Evolutionary conservation across 2,797 vertebrate genomes (phyloP), one percentile per base, ranked within the genome.

Genomic region (Salmo trutta): DNA sequence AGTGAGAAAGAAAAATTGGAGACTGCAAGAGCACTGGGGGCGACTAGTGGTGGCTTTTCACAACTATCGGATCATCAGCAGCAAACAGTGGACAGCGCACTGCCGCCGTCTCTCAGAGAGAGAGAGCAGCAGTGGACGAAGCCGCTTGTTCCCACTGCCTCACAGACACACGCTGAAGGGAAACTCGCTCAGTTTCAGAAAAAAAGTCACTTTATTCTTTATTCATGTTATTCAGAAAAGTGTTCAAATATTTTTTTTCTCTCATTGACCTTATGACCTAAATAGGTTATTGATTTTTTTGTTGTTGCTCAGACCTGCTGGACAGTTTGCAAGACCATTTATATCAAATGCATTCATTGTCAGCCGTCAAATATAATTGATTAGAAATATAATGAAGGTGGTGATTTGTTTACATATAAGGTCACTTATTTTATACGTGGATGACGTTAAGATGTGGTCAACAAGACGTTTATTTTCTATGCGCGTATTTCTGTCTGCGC

Each of bases 11-110:
- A 96, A 97, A 96, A 95, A 97, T 91, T 94, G 92, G 92, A 93
- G 96, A 97, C 92, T 93, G 96, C 95, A 96, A 96, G 97, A 97
- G 96, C 97, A 97, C 96, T 98, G 97, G 97, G 97, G 97, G 97
- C 97, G 97, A 99, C 97, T 98, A 99, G 97, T 94, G 97, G 97
- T 96, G 96, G 96, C 96, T 97, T 95, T 95, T 96, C 95, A 97
- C 96, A 97, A 85, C 89, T 88, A 85, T 92, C 95, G 95, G 96
- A 96, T 88, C 81, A 85, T 75, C 77, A 70, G 74, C 71, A 73
- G 64, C 56, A 68, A 70, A 31, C 53, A 8, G 64, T 53, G 76
- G 74, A 80, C 54, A 76, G 68, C 29, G 65, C 74, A 33, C 70
- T 73, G 36, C 67, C 68, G 54, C 41, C 27, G 52, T 41, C 15